phyloP scores from a whole-genome alignment of 53 echinoderm and acorn worm genomes.

The Actinopyga echinites region DNA sequence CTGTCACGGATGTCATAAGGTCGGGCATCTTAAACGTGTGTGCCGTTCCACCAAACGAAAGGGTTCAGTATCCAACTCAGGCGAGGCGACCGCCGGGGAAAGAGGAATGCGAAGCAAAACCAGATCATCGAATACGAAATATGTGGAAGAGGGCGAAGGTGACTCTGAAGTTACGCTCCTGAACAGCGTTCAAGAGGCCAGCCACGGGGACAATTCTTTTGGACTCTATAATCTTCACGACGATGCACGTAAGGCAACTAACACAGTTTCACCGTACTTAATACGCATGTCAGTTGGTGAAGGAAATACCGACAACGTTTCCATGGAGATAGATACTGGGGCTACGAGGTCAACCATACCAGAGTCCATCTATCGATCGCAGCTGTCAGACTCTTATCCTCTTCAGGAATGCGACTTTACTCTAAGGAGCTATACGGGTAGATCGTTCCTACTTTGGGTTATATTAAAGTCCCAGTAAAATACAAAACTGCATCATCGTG shows the following conservation, averaged over 20 bases:
- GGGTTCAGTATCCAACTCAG: too few species aligned
- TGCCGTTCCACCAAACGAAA: too few species aligned
- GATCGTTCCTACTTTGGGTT: neutral
- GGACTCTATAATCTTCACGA: too few species aligned
- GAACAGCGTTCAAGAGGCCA: too few species aligned
- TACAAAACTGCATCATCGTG: neutral
- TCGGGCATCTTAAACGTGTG: too few species aligned
- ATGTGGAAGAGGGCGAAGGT: too few species aligned
- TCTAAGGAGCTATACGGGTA: neutral
- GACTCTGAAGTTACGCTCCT: too few species aligned
- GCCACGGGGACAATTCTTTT: too few species aligned
- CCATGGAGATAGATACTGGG: neutral
- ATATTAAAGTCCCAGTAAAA: neutral
- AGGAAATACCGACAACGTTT: neutral
- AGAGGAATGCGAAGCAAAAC: too few species aligned
- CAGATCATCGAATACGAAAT: too few species aligned
- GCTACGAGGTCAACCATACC: neutral
- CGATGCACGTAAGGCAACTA: neutral
- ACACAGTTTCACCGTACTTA: neutral
- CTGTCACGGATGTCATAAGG: too few species aligned
- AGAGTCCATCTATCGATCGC: neutral
- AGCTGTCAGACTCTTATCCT: neutral
- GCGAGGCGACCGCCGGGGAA: too few species aligned
- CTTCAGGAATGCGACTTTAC: neutral
- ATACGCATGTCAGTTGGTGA: neutral